Evolutionary conservation across 2,888 invertebrate genomes (phyloP), one percentile per base, ranked within the genome.

Genomic region (Sarcophaga caerulescens): DNA sequence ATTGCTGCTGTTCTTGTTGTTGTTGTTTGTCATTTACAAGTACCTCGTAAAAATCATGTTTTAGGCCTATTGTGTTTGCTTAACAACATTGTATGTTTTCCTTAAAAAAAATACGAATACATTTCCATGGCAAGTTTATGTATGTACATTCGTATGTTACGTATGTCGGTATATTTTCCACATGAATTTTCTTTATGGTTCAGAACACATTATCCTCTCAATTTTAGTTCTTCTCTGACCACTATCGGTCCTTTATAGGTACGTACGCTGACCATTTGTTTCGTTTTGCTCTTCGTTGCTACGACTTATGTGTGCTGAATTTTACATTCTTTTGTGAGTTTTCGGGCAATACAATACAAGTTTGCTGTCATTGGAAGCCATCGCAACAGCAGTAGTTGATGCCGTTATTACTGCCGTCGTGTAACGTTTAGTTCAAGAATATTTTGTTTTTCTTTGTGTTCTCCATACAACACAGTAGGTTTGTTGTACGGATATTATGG

Each of bases 1-100:
- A 68, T 23, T 59, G 45, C 69, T 69, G 19, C 25, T 69, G 69
- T 35, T 71, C 23, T 35, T 84, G 52, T 68, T 74, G 17, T 21
- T n/a, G 60, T 60, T 60, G 45, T 12, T 35, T 80, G 65, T 71
- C 71, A 71, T 80, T 84, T 66, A 76, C 71, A 80, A 80, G 65
- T 60, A n/a, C 77, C 63, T 74, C 62, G 25, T 80, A 81, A 78
- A 74, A 79, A 21, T 19, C 85, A 66, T 82, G 65, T 81, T 75
- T 47, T 25, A 65, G 60, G 21, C 52, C 60, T 57, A 76, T 79
- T 82, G 76, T 82, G 79, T 78, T 81, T 74, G 65, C 17, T 78
- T 47, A 62, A 63, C 21, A 81, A 45, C 44, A 71, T 76, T 69
- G 21, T 21, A 23, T 52, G 25, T 62, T 60, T 60, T 47, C 79